A percentile compares a stretch with the other conserved stretches of the same genome.
These are phyloP conservation scores for Nesogale talazaci DNA, from an alignment of 2,113 vertebrate species.

Conservation along the genomic window DNA sequence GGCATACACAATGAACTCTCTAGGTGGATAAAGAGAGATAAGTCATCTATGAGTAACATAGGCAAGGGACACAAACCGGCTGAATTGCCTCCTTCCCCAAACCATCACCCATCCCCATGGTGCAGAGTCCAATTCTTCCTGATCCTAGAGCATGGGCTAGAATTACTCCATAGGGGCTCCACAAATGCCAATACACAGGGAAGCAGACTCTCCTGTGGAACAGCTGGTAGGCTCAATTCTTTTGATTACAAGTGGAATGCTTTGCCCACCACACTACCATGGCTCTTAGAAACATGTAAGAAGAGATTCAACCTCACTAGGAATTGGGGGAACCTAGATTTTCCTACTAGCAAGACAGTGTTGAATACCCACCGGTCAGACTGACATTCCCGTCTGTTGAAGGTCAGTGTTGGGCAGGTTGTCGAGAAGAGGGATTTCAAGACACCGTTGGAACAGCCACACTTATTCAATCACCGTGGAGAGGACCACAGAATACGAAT, in stretches of 20 bases:
- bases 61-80: not conserved
- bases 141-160: too few species aligned
- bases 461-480: not conserved
- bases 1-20: not conserved
- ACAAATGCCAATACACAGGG: too few species aligned
- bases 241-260: too few species aligned
- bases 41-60: not conserved
- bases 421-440: not conserved
- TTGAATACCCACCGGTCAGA: not conserved
- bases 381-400: not conserved
- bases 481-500: not conserved
- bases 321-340: not conserved
- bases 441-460: fast-evolving
- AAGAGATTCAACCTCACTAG: not conserved
- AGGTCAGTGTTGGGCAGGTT: not conserved
- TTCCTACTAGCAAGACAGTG: not conserved
- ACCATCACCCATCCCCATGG: too few species aligned
- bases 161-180: too few species aligned
- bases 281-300: not conserved
- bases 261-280: too few species aligned
- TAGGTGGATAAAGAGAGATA: not conserved
- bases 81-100: not conserved
- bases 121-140: too few species aligned
- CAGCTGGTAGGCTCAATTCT: too few species aligned
- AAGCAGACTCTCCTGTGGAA: too few species aligned